These are phyloP conservation scores for Trichogramma dendrolimi DNA, from an alignment of 2,888 invertebrate species.

Conservation along the genomic window DNA sequence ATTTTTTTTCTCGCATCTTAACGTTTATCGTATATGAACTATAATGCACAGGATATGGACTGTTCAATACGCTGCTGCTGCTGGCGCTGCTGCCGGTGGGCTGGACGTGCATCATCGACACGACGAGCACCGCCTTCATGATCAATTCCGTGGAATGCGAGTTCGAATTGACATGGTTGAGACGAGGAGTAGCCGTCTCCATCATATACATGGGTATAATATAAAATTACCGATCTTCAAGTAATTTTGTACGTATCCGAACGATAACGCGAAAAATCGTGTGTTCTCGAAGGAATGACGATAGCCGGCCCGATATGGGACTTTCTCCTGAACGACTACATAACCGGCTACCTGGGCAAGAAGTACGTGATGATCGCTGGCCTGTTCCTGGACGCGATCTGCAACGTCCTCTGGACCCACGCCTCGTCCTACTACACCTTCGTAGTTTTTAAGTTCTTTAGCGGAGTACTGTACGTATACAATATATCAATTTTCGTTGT, in stretches of 20 bases:
- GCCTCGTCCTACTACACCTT: slow-evolving; percentile 66
- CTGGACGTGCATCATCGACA: slow-evolving; percentile 67
- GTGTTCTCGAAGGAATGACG: slow-evolving; percentile 64
- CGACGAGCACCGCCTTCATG: slow-evolving; percentile 69
- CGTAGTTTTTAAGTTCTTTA: slow-evolving; percentile 67
- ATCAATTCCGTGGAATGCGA: slow-evolving; percentile 74
- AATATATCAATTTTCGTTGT: background rate
- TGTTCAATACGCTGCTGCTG: slow-evolving; percentile 64
- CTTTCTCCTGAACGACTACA: slow-evolving; percentile 65
- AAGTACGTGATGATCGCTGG: slow-evolving; percentile 66
- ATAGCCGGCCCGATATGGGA: slow-evolving; percentile 74
- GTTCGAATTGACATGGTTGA: slow-evolving; percentile 62
- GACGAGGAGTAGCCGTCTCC: slow-evolving; percentile 70
- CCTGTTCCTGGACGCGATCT: slow-evolving; percentile 61
- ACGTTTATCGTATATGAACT: background rate
- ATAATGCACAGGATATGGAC: slow-evolving; percentile 60
- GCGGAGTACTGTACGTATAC: slow-evolving; percentile 69
- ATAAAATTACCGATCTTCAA: background rate
- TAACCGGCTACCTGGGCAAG: slow-evolving; percentile 69
- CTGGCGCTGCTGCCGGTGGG: slow-evolving; percentile 61
- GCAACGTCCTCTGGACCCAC: slow-evolving; percentile 62
- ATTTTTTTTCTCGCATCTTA: background rate
- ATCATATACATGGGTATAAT: slow-evolving; percentile 66
- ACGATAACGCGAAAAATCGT: background rate
- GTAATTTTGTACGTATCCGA: background rate